Evolutionary conservation across 1,140 invertebrate species (phyloP).

Genomic region (Lordiphosa stackelbergi): DNA sequence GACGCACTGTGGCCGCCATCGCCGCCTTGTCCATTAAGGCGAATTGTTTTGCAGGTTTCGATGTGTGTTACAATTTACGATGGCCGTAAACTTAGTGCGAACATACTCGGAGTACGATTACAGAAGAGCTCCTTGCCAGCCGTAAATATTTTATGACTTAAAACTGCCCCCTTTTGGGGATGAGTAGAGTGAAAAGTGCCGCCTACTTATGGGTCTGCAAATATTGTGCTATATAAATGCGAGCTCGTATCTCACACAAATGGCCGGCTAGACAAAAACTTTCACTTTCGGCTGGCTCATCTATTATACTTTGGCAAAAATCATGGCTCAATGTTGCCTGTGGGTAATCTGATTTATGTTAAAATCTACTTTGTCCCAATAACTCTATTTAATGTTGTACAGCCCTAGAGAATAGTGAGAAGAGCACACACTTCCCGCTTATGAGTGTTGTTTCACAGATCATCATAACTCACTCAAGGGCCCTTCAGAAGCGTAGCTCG

Average conservation of each 20-base stretch:
- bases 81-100: conserved; percentile 35
- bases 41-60: conserved; percentile 23
- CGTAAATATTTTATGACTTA: conserved; percentile 58
- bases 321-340: conserved; percentile 23
- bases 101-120: conserved; percentile 21
- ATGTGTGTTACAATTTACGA: conserved; percentile 49
- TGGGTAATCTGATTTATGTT: conserved; percentile 49
- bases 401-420: conserved; percentile 6
- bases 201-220: background rate
- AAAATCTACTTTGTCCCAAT: conserved; percentile 47
- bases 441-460: conserved; percentile 1
- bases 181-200: background rate
- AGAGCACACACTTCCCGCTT: background rate
- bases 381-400: conserved; percentile 43
- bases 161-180: conserved; percentile 18
- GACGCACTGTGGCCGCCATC: conserved; percentile 14
- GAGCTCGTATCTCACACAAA: background rate
- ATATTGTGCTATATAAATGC: background rate
- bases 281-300: conserved; percentile 24
- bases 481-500: background rate
- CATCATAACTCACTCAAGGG: conserved; percentile 11
- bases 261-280: conserved; percentile 6
- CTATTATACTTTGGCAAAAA: conserved; percentile 38
- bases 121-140: conserved; percentile 16
- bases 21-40: conserved; percentile 32